phyloP scores from a whole-genome alignment of 2,113 vertebrate species.

The Anolis sagrei region DNA sequence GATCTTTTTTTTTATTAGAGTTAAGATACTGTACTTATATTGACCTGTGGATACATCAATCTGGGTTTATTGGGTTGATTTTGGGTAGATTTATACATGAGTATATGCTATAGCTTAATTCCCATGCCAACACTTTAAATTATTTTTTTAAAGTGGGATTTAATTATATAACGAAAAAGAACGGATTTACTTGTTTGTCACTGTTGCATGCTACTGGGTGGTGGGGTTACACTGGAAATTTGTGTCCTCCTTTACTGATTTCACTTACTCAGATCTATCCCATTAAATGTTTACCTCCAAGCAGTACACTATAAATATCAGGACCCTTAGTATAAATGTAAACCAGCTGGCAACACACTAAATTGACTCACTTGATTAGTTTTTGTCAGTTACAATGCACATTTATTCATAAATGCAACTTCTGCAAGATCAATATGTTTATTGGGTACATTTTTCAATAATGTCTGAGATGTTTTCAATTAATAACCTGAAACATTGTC shows the following conservation, averaged over 20 bases:
- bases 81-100: too few species aligned
- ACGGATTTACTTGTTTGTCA: too few species aligned
- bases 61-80: too few species aligned
- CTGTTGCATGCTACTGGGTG: neutral
- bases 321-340: neutral
- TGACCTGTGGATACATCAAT: too few species aligned
- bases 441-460: conserved; percentile 24
- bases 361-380: conserved; percentile 10
- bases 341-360: conserved; percentile 8
- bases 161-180: too few species aligned
- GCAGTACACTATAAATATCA: neutral
- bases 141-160: too few species aligned
- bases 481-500: conserved; percentile 10
- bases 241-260: neutral
- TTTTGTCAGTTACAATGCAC: conserved; percentile 31
- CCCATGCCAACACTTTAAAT: too few species aligned
- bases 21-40: too few species aligned
- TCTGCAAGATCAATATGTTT: conserved; percentile 17
- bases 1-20: too few species aligned
- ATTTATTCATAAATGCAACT: conserved; percentile 18
- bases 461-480: conserved; percentile 14
- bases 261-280: conserved; percentile 10
- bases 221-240: neutral
- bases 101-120: too few species aligned
- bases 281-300: conserved; percentile 17